Conservation (phyloP, 2,113 vertebrate species). For the Podiceps cristatus region DNA sequence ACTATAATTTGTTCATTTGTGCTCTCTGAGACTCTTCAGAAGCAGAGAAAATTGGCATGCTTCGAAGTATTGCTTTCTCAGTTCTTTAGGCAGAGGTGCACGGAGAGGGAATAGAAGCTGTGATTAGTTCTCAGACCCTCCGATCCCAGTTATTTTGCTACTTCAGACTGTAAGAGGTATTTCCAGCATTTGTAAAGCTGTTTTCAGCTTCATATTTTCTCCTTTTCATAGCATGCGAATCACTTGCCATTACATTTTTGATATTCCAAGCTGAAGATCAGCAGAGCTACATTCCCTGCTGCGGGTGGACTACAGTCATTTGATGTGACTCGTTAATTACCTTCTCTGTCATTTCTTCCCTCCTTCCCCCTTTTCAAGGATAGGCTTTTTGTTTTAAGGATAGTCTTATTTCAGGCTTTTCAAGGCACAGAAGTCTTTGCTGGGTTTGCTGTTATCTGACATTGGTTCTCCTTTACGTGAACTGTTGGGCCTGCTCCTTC, state of each 20-base stretch:
- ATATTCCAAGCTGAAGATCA: not conserved
- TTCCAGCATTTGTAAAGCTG: not conserved
- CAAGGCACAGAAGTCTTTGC: not conserved
- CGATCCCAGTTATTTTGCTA: not conserved
- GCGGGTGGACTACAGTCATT: rapidly evolving
- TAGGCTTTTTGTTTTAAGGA: not conserved
- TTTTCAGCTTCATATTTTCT: not conserved
- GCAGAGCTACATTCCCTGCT: not conserved
- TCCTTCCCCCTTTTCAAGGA: not conserved
- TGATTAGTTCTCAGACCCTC: not conserved
- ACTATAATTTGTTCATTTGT: not conserved
- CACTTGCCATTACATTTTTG: not conserved
- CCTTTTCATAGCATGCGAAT: not conserved
- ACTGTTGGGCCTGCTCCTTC: not conserved
- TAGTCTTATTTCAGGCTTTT: not conserved
- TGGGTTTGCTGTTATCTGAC: not conserved
- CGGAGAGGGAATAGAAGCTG: not conserved
- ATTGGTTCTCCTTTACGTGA: not conserved
- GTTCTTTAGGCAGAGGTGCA: not conserved
- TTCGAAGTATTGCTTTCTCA: not conserved
- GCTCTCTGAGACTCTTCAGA: not conserved
- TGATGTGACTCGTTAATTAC: not conserved
- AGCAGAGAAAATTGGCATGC: not conserved
- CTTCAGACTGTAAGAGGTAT: not conserved
- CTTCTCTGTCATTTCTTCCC: not conserved